These are phyloP conservation scores for Volucella zonaria DNA, from an alignment of 2,888 invertebrate genomes.

Conservation along the genomic window DNA sequence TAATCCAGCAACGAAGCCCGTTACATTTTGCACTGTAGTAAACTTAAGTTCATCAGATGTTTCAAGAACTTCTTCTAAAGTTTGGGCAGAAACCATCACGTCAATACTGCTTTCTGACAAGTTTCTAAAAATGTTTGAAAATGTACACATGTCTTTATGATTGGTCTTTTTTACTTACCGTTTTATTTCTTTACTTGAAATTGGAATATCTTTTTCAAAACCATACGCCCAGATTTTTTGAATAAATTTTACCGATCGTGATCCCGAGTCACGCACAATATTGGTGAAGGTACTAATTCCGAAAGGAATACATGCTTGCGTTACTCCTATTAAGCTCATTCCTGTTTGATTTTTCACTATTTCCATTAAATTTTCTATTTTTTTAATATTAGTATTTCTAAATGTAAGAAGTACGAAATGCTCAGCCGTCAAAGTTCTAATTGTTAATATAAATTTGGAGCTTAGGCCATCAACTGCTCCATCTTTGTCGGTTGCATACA, in stretches of 20 bases:
- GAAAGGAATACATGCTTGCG: conserved; percentile 59
- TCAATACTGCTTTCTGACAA: background rate
- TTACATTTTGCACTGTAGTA: background rate
- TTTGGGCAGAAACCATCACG: conserved; percentile 13
- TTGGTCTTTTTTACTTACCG: conserved; percentile 64
- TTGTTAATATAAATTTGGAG: conserved; percentile 65
- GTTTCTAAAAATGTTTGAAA: conserved; percentile 21
- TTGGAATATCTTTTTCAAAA: conserved; percentile 59
- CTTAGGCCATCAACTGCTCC: conserved; percentile 74
- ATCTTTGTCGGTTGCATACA: conserved; percentile 76
- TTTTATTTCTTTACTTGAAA: conserved; percentile 70
- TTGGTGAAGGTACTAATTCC: no score
- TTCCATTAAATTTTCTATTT: conserved; percentile 56
- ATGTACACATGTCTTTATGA: no score
- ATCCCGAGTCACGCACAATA: no score
- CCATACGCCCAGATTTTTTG: conserved; percentile 76
- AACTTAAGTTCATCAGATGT: background rate
- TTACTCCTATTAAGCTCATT: conserved; percentile 56
- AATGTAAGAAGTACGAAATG: conserved; percentile 75
- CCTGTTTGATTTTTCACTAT: conserved; percentile 53
- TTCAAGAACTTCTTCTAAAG: conserved; percentile 14
- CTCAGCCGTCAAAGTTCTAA: conserved; percentile 70
- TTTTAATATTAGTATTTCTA: conserved; percentile 30
- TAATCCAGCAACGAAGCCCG: conserved; percentile 68
- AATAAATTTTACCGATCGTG: conserved; percentile 26